These are phyloP conservation scores for Arizona elegans DNA, from an alignment of 2,113 vertebrate genomes.

Conservation along the genomic window DNA sequence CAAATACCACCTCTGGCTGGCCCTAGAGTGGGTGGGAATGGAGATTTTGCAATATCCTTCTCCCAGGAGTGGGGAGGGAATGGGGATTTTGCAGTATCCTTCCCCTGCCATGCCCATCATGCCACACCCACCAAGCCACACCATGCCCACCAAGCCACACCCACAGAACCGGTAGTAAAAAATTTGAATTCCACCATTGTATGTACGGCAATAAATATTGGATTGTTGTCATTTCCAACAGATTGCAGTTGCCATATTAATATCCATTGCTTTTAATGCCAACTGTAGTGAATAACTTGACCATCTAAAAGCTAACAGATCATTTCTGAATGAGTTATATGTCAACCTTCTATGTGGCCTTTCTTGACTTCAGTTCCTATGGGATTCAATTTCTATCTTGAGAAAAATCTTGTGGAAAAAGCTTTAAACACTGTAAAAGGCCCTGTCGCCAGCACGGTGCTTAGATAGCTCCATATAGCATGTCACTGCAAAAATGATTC, in stretches of 20 bases:
- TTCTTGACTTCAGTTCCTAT: not conserved
- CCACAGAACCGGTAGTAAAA: too few relatives aligned
- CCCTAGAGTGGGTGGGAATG: too few relatives aligned
- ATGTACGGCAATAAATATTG: not conserved
- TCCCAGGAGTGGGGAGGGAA: too few relatives aligned
- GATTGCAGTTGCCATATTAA: not conserved
- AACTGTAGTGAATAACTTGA: not conserved
- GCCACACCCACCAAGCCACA: too few relatives aligned
- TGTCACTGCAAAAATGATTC: not conserved
- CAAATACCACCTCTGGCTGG: too few relatives aligned
- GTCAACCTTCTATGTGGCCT: not conserved
- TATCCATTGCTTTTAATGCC: not conserved
- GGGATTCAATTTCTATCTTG: not conserved
- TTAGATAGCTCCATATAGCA: not conserved
- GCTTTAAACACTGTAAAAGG: not conserved
- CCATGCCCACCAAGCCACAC: too few relatives aligned
- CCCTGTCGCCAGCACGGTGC: not conserved
- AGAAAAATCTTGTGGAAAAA: not conserved
- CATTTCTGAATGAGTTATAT: not conserved
- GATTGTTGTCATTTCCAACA: not conserved
- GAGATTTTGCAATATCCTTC: too few relatives aligned
- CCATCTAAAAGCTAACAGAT: not conserved
- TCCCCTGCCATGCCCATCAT: too few relatives aligned
- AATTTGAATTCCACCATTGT: too few relatives aligned
- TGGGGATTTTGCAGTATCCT: too few relatives aligned